Evolutionary conservation across 1,140 invertebrate genomes (phyloP).

Genomic region (Leptinotarsa texana): DNA sequence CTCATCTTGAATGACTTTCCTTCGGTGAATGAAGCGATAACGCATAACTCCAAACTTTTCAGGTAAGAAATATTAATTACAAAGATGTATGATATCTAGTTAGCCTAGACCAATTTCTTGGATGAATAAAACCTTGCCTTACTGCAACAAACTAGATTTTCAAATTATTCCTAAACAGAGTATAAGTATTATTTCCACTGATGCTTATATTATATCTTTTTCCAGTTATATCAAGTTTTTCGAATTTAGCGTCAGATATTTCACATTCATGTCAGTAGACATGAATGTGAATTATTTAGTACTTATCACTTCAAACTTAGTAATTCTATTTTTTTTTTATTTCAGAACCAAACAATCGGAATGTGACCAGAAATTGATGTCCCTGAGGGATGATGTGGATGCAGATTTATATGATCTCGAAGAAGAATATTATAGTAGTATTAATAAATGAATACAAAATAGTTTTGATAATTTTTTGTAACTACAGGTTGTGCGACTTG

Average conservation of each 20-base stretch:
- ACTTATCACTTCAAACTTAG: neutral
- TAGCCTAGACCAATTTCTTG: too few species aligned
- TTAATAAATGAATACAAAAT: slow-evolving; percentile 72
- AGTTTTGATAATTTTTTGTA: neutral
- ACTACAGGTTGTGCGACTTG: too few species aligned
- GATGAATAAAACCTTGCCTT: too few species aligned
- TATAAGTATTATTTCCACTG: too few species aligned
- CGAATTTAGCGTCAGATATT: too few species aligned
- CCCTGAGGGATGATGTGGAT: slow-evolving; percentile 90
- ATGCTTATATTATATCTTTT: too few species aligned
- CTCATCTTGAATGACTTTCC: slow-evolving; percentile 96
- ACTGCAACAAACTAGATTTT: too few species aligned
- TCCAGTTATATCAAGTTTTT: too few species aligned
- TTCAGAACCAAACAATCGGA: slow-evolving; percentile 82
- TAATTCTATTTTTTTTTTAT: slow-evolving; percentile 23
- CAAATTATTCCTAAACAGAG: too few species aligned
- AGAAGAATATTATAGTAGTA: slow-evolving; percentile 96
- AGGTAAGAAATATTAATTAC: slow-evolving; percentile 41
- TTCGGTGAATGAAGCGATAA: slow-evolving; percentile 94
- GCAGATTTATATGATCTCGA: slow-evolving; percentile 94
- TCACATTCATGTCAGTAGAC: too few species aligned
- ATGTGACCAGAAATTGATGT: slow-evolving; percentile 92
- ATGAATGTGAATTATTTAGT: too few species aligned
- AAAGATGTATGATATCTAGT: too few species aligned
- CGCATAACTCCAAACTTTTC: slow-evolving; percentile 87